phyloP scores from a whole-genome alignment of 2,888 invertebrate species.

The Synanthedon andrenaeformis region DNA sequence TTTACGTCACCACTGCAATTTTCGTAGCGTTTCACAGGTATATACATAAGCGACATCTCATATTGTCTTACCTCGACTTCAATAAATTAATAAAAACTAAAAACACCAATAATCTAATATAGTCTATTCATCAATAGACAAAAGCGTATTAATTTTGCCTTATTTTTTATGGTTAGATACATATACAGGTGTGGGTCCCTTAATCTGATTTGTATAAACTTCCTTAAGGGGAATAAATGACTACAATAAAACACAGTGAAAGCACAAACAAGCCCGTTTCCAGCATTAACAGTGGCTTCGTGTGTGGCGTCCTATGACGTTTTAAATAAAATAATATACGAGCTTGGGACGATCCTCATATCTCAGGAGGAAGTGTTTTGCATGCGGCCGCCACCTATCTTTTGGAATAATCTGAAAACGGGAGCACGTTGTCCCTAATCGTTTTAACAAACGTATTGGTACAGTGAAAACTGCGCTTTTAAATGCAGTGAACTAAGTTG shows the following conservation, averaged over 20 bases:
- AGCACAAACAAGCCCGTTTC: constrained; percentile 1
- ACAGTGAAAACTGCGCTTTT: too few relatives aligned
- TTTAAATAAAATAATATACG: constrained; percentile 59
- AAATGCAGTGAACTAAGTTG: too few relatives aligned
- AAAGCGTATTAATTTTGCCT: too few relatives aligned
- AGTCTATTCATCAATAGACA: too few relatives aligned
- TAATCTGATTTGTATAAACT: neutral
- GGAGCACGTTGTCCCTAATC: constrained; percentile 29
- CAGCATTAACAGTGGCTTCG: constrained; percentile 32
- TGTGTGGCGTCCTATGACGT: constrained; percentile 56
- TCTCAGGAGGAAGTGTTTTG: constrained; percentile 66
- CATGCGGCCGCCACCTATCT: constrained; percentile 62
- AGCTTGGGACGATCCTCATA: constrained; percentile 56
- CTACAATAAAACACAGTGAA: neutral
- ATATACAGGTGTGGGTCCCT: neutral
- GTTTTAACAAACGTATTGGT: constrained; percentile 7
- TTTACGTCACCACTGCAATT: too few relatives aligned
- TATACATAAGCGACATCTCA: too few relatives aligned
- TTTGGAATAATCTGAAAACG: constrained; percentile 60
- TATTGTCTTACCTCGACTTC: too few relatives aligned
- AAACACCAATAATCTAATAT: too few relatives aligned
- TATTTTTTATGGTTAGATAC: too few relatives aligned
- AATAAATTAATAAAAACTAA: too few relatives aligned
- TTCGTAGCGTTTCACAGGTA: too few relatives aligned
- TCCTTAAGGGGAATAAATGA: neutral